Evolutionary conservation across 2,888 invertebrate genomes (phyloP).

Genomic region (Carabus problematicus): DNA sequence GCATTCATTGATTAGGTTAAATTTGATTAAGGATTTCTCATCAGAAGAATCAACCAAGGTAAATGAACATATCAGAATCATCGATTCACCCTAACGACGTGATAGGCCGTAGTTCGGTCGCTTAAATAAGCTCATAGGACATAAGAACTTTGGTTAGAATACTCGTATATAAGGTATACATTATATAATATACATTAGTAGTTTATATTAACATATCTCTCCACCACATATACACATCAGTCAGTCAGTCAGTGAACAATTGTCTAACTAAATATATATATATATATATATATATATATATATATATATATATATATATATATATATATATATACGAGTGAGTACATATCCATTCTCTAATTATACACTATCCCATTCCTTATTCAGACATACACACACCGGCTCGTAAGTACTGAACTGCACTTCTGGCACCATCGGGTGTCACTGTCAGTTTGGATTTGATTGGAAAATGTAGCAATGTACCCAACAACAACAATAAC

Average conservation of each 20-base stretch:
- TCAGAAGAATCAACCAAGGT: slow-evolving; percentile 58
- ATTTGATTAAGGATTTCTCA: background rate
- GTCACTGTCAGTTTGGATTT: slow-evolving; percentile 53
- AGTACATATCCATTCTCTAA: background rate
- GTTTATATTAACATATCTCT: slow-evolving; percentile 6
- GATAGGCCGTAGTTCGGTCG: slow-evolving; percentile 36
- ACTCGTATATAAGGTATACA: slow-evolving; percentile 20
- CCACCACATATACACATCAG: too few relatives aligned
- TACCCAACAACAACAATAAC: background rate
- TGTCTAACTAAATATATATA: too few relatives aligned
- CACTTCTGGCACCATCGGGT: slow-evolving; percentile 14
- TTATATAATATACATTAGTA: slow-evolving; percentile 14
- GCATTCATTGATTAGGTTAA: slow-evolving; percentile 23
- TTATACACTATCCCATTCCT: background rate
- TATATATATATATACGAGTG: too few relatives aligned
- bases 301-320: too few relatives aligned
- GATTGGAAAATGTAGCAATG: slow-evolving; percentile 51
- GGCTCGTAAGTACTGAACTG: slow-evolving; percentile 27
- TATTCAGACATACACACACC: background rate
- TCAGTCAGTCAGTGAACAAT: too few relatives aligned
- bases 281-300: too few relatives aligned
- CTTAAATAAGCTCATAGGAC: slow-evolving; percentile 39
- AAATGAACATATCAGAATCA: slow-evolving; percentile 61
- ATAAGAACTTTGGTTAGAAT: slow-evolving; percentile 25
- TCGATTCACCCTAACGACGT: slow-evolving; percentile 42